Evolutionary conservation across 1,140 invertebrate genomes (phyloP).

Genomic region (Brachionus calyciflorus): DNA sequence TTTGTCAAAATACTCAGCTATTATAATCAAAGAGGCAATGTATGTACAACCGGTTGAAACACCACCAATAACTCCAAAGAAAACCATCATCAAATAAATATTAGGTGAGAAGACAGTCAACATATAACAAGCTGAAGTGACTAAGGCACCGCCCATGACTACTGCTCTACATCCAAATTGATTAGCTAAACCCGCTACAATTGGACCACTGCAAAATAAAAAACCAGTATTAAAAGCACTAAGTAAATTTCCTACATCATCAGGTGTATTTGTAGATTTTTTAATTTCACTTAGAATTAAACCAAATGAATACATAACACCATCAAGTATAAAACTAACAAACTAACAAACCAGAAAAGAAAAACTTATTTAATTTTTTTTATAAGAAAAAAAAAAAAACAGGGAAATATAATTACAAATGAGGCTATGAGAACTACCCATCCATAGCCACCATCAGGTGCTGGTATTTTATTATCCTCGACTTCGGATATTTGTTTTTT

Average conservation of each 20-base stretch:
- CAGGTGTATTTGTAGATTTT: background rate
- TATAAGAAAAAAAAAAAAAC: too few relatives aligned
- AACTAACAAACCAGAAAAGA: conserved; percentile 8
- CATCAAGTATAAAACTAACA: conserved; percentile 42
- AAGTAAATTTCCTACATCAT: background rate
- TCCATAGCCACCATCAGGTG: conserved; percentile 45
- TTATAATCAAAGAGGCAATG: conserved; percentile 73
- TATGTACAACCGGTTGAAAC: conserved; percentile 13
- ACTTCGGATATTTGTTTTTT: background rate
- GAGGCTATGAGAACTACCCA: conserved; percentile 34
- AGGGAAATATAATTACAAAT: too few relatives aligned
- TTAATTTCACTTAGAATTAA: conserved; percentile 34
- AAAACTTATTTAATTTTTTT: background rate
- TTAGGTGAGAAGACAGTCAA: conserved; percentile 74
- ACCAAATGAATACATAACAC: conserved; percentile 43
- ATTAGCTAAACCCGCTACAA: conserved; percentile 79
- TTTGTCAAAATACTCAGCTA: conserved; percentile 88
- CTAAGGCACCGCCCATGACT: conserved; percentile 75
- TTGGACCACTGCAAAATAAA: conserved; percentile 66
- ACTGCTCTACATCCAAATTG: conserved; percentile 84
- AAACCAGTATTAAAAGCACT: conserved; percentile 35
- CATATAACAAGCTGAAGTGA: conserved; percentile 72
- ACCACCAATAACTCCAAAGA: conserved; percentile 77
- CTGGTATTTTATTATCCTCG: background rate
- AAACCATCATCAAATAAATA: conserved; percentile 72